A percentile compares a stretch with the other conserved stretches of the same genome.
These are phyloP conservation scores for Onychostoma macrolepis DNA, from an alignment of 2,113 vertebrate species.

Conservation along the genomic window DNA sequence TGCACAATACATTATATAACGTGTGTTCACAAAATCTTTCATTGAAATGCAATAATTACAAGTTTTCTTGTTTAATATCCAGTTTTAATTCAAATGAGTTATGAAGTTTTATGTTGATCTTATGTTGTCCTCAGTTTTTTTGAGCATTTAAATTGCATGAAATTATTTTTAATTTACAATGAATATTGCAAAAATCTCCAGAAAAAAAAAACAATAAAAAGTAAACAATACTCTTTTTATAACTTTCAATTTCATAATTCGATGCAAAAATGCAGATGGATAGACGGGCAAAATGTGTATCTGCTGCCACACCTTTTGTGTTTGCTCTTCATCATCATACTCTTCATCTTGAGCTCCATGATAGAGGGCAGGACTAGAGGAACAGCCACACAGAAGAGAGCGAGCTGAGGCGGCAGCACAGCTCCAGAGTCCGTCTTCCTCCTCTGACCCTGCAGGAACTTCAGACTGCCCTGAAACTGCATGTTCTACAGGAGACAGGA, in stretches of 20 bases:
- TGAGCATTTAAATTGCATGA: neutral
- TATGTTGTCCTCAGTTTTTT: neutral
- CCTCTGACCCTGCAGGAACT: slow-evolving; percentile 86
- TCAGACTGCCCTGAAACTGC: slow-evolving; percentile 88
- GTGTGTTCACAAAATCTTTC: neutral
- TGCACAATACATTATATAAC: neutral
- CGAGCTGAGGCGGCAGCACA: slow-evolving; percentile 77
- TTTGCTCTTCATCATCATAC: slow-evolving; percentile 73
- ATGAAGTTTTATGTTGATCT: neutral
- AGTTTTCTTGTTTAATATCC: neutral
- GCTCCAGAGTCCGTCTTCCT: slow-evolving; percentile 77
- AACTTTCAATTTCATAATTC: neutral
- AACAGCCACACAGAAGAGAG: slow-evolving; percentile 83
- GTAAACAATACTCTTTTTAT: neutral
- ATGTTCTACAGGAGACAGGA: slow-evolving; percentile 73
- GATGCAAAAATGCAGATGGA: neutral
- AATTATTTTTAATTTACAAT: neutral
- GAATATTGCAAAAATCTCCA: neutral
- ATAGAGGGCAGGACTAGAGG: slow-evolving; percentile 78
- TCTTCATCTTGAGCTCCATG: slow-evolving; percentile 77
- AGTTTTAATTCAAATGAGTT: neutral
- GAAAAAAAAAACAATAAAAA: neutral
- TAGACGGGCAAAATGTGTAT: slow-evolving; percentile 33
- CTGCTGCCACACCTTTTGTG: slow-evolving; percentile 65
- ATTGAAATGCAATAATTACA: neutral